Evolutionary conservation across 2,113 vertebrate species (phyloP).

Genomic region (Danionella cerebrum): DNA sequence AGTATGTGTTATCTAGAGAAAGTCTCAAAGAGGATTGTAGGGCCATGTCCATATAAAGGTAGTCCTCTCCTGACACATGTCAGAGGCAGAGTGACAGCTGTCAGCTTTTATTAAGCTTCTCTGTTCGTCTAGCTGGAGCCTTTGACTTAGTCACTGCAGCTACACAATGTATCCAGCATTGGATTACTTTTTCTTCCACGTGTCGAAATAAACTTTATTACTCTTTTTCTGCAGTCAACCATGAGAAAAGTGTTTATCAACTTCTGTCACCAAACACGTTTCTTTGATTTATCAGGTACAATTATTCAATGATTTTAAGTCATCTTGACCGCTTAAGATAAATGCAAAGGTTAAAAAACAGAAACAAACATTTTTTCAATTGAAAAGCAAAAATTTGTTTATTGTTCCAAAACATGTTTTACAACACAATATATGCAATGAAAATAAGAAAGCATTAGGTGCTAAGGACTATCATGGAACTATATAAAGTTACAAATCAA

Average conservation of each 20-base stretch:
- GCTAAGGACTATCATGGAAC: no score
- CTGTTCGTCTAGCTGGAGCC: slow-evolving; percentile 18
- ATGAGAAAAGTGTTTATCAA: no score
- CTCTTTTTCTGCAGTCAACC: not conserved
- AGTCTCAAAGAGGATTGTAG: slow-evolving; percentile 4
- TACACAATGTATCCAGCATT: not conserved
- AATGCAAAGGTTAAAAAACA: not conserved
- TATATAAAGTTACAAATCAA: not conserved
- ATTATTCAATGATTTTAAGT: no score
- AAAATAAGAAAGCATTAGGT: not conserved
- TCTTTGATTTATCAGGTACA: no score
- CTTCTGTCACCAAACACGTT: no score
- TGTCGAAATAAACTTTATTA: not conserved
- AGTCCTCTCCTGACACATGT: slow-evolving; percentile 40
- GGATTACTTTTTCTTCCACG: not conserved
- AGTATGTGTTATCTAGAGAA: slow-evolving; percentile 18
- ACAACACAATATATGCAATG: not conserved
- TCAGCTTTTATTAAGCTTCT: slow-evolving; percentile 54
- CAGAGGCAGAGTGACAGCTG: slow-evolving; percentile 55
- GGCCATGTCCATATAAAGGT: slow-evolving; percentile 37
- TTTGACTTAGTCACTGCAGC: not conserved
- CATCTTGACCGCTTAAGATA: not conserved
- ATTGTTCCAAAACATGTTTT: not conserved
- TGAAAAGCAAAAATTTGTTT: not conserved
- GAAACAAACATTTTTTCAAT: not conserved